phyloP scores from a whole-genome alignment of 2,797 vertebrate species.

The Emys orbicularis region DNA sequence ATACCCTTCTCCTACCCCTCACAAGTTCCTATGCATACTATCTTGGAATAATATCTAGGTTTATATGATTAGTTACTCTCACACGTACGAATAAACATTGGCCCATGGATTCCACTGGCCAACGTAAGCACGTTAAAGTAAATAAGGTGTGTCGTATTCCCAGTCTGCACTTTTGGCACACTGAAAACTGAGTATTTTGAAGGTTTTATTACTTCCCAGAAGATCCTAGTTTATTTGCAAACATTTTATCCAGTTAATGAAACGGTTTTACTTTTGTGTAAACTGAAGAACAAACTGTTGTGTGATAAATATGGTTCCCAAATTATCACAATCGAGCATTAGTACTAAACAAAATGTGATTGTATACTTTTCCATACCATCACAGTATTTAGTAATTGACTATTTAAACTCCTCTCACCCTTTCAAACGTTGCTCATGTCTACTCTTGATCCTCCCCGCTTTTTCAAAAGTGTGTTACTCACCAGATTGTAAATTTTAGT shows the following conservation, averaged over 20 bases:
- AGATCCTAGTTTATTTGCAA: not conserved
- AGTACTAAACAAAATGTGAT: not conserved
- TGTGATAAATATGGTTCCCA: not conserved
- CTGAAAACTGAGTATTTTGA: not conserved
- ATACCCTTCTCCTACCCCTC: not conserved
- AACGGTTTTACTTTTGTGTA: rapidly evolving
- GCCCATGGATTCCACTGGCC: not conserved
- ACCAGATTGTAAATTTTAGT: not conserved
- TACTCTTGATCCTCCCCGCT: not conserved
- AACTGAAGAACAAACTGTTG: not conserved
- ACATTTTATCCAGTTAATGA: not conserved
- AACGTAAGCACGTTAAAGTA: not conserved
- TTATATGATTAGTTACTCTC: not conserved
- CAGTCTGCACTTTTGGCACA: not conserved
- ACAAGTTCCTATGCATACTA: not conserved
- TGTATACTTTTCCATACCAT: not conserved
- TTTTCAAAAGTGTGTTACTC: not conserved
- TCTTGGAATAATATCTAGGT: not conserved
- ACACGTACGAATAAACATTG: too few species aligned
- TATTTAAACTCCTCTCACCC: not conserved
- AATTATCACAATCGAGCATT: not conserved
- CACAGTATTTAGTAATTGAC: not conserved
- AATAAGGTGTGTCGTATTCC: not conserved
- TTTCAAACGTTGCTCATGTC: not conserved
- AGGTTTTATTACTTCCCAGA: not conserved